phyloP scores from a whole-genome alignment of 1,140 invertebrate genomes.

The Antheraea mylitta region DNA sequence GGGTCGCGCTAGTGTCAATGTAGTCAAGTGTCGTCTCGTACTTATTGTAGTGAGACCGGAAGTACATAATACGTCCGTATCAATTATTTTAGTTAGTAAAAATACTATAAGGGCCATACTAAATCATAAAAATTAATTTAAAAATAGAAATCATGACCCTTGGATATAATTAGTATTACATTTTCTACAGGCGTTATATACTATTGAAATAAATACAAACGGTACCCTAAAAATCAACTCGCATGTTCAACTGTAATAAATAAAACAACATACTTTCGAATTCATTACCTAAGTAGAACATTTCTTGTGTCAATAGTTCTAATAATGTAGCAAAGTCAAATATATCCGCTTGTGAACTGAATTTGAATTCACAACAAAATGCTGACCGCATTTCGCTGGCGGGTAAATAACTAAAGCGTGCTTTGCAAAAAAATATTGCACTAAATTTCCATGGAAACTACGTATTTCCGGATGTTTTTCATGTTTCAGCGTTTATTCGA shows the following conservation, averaged over 20 bases:
- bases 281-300: not conserved
- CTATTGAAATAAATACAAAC: no score
- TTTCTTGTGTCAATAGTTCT: not conserved
- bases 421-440: slow-evolving; percentile 9
- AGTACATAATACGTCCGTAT: no score
- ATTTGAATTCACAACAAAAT: slow-evolving; percentile 3
- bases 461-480: not conserved
- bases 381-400: not conserved
- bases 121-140: no score
- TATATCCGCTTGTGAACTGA: not conserved
- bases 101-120: no score
- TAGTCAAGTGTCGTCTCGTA: no score
- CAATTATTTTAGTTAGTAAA: no score
- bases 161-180: not conserved
- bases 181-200: not conserved
- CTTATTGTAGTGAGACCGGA: no score
- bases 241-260: not conserved
- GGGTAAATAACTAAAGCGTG: not conserved
- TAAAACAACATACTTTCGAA: not conserved
- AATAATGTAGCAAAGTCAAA: not conserved
- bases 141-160: no score
- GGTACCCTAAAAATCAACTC: not conserved
- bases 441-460: slow-evolving; percentile 6
- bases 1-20: no score
- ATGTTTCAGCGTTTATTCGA: not conserved